A percentile compares a stretch with the other conserved stretches of the same genome.
phyloP scores from a whole-genome alignment of 2,113 vertebrate species.

The Cathartes aura region DNA sequence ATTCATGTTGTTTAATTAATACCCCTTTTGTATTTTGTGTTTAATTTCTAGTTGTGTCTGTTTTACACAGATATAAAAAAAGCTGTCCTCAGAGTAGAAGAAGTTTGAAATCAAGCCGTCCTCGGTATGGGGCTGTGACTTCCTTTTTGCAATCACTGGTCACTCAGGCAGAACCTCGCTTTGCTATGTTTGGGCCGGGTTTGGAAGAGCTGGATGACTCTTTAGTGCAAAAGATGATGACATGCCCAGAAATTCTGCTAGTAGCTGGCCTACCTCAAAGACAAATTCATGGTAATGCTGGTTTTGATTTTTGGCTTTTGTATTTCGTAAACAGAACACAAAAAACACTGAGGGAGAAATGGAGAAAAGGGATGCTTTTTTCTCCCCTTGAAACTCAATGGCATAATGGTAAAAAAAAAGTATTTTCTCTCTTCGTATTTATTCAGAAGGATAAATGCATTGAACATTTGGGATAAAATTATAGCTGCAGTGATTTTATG shows the following conservation, averaged over 20 bases:
- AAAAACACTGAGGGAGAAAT: background rate
- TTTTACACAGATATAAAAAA: constrained; percentile 86
- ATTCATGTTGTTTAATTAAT: background rate
- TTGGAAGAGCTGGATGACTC: constrained; percentile 92
- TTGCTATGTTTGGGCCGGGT: constrained; percentile 95
- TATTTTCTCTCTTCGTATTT: background rate
- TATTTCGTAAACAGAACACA: background rate
- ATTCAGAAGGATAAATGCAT: background rate
- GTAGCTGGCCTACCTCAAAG: constrained; percentile 84
- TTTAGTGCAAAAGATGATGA: constrained; percentile 88
- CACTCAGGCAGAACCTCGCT: constrained; percentile 85
- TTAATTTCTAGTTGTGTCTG: constrained; percentile 60
- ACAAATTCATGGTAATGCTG: constrained; percentile 89
- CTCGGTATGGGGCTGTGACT: constrained; percentile 79
- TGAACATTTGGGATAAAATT: background rate
- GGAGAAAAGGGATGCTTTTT: background rate
- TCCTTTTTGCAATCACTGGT: constrained; percentile 89
- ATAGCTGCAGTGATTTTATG: background rate
- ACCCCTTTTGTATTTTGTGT: background rate
- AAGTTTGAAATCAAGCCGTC: constrained; percentile 74
- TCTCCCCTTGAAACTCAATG: background rate
- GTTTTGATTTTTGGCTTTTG: background rate
- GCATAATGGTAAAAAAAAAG: background rate
- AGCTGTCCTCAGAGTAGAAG: constrained; percentile 84
- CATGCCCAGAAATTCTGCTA: constrained; percentile 82